phyloP scores from a whole-genome alignment of 2,797 vertebrate genomes.

The Myioborus melanocephalus region DNA sequence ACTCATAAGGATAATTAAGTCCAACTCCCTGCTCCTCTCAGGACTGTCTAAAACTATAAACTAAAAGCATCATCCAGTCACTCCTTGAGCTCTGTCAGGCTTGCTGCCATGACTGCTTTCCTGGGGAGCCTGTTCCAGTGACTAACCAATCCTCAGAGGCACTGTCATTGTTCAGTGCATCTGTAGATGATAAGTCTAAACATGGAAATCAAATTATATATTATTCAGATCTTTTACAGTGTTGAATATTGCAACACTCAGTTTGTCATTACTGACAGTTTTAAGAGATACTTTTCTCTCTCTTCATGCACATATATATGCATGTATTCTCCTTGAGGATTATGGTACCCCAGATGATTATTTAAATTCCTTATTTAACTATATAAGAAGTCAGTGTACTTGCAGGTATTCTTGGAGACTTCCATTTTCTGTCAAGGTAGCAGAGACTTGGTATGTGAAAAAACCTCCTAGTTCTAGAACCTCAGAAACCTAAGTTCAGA shows the following conservation, averaged over 20 bases:
- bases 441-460: not conserved
- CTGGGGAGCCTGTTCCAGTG: not conserved
- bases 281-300: not conserved
- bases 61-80: rapidly evolving
- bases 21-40: not conserved
- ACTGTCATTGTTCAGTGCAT: not conserved
- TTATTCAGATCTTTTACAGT: not conserved
- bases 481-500: not conserved
- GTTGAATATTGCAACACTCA: not conserved
- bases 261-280: not conserved
- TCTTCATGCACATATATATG: not conserved
- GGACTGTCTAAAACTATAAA: not conserved
- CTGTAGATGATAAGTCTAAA: not conserved
- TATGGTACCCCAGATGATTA: not conserved
- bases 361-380: not conserved
- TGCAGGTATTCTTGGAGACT: not conserved
- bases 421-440: not conserved
- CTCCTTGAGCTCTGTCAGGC: not conserved
- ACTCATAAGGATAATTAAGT: not conserved
- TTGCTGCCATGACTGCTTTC: not conserved
- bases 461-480: not conserved
- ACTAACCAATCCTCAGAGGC: not conserved
- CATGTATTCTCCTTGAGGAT: not conserved
- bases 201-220: not conserved
- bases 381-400: not conserved